phyloP scores from a whole-genome alignment of 2,888 invertebrate genomes.

The Melanophora roralis region DNA sequence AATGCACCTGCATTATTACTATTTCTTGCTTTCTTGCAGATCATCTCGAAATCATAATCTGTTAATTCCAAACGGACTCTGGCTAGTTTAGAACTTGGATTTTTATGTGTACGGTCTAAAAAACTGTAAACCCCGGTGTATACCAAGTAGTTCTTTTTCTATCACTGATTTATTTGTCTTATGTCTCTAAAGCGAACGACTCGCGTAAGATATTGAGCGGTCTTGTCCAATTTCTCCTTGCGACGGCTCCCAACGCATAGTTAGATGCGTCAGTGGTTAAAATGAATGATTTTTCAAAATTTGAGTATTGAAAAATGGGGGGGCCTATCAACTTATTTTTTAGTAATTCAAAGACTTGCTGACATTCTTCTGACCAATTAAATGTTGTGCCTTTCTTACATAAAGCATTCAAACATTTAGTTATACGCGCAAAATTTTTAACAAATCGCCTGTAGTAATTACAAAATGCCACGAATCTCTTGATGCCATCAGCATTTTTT shows the following conservation, averaged over 20 bases:
- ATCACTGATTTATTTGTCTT: no score
- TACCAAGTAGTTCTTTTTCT: no score
- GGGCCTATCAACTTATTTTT: background rate
- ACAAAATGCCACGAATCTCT: no score
- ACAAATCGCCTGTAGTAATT: no score
- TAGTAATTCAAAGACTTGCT: constrained; percentile 1
- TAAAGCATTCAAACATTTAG: background rate
- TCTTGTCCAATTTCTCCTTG: constrained; percentile 8
- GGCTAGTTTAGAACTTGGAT: background rate
- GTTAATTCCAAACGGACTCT: constrained; percentile 8
- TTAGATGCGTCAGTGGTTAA: constrained; percentile 16
- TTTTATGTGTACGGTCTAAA: no score
- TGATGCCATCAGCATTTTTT: background rate
- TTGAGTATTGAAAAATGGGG: background rate
- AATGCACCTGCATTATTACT: no score
- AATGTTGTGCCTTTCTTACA: constrained; percentile 1
- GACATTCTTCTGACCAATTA: constrained; percentile 3
- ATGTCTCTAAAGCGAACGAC: no score
- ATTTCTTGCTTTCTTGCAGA: background rate
- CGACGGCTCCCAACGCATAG: background rate
- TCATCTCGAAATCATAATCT: background rate
- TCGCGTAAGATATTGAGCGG: background rate
- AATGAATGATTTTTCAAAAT: background rate
- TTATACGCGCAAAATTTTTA: background rate
- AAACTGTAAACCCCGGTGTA: no score